A percentile compares a stretch with the other conserved stretches of the same genome.
These are phyloP conservation scores for Anthoscopus minutus DNA, from an alignment of 2,113 vertebrate species.

Conservation along the genomic window DNA sequence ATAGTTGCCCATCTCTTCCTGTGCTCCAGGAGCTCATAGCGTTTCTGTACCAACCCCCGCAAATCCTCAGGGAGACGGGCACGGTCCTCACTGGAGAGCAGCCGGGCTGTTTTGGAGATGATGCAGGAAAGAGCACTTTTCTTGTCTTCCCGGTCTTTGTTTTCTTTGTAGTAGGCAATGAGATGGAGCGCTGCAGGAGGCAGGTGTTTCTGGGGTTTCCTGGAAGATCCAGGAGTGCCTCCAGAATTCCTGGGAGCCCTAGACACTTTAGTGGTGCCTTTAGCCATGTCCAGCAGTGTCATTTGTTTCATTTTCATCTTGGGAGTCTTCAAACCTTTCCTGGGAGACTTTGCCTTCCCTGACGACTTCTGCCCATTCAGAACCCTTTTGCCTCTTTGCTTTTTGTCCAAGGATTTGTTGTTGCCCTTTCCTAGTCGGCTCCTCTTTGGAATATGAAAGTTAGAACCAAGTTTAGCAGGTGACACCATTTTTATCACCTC, in stretches of 20 bases:
- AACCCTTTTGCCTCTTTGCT: conserved; percentile 76
- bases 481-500: conserved; percentile 76
- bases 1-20: conserved; percentile 88
- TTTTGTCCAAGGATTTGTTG: conserved; percentile 71
- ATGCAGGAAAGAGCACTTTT: conserved; percentile 87
- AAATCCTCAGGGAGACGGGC: conserved; percentile 89
- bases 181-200: conserved; percentile 91
- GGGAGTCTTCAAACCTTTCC: conserved; percentile 80
- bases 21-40: conserved; percentile 89
- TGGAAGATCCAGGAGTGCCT: conserved; percentile 71
- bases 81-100: conserved; percentile 86
- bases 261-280: conserved; percentile 77
- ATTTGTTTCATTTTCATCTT: conserved; percentile 97
- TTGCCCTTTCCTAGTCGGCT: conserved; percentile 56
- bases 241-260: conserved; percentile 75
- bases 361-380: conserved; percentile 80
- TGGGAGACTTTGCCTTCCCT: conserved; percentile 74
- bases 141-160: conserved; percentile 91
- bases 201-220: conserved; percentile 86
- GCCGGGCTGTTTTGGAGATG: conserved; percentile 87
- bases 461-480: conserved; percentile 66
- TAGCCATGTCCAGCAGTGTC: conserved; percentile 91
- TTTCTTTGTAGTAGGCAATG: conserved; percentile 91
- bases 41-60: conserved; percentile 83
- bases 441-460: conserved; percentile 73